phyloP scores from a whole-genome alignment of 2,113 vertebrate genomes.

The Morone saxatilis region DNA sequence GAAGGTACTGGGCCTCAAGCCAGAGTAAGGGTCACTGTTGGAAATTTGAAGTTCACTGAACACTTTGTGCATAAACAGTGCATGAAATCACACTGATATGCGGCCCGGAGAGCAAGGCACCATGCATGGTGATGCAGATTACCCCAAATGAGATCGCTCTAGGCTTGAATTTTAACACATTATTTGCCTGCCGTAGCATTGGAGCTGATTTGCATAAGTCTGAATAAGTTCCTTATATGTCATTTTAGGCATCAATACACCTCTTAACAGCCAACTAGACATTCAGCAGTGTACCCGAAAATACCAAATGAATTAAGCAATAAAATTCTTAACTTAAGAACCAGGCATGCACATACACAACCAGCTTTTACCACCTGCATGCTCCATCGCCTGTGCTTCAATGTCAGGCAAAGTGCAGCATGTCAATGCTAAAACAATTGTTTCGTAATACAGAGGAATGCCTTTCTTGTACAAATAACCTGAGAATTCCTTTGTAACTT shows the following conservation, averaged over 20 bases:
- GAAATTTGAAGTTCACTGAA: slow-evolving; percentile 60
- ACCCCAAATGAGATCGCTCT: slow-evolving; percentile 17
- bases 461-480: neutral
- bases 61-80: slow-evolving; percentile 69
- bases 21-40: slow-evolving; percentile 39
- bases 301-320: neutral
- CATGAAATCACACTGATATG: slow-evolving; percentile 63
- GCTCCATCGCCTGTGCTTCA: neutral
- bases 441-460: slow-evolving; percentile 63
- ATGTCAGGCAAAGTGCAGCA: slow-evolving; percentile 28
- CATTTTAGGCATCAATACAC: neutral
- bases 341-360: neutral
- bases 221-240: neutral
- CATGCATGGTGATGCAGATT: slow-evolving; percentile 49
- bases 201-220: neutral
- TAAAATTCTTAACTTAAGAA: neutral
- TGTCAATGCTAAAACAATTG: slow-evolving; percentile 27
- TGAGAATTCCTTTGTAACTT: slow-evolving; percentile 10
- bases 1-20: slow-evolving; percentile 32
- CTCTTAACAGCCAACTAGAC: neutral
- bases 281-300: neutral
- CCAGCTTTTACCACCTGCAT: neutral
- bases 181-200: neutral
- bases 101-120: slow-evolving; percentile 21
- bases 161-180: neutral